Conservation (phyloP, 1,140 invertebrate species). For the Dinoponera quadriceps region DNA sequence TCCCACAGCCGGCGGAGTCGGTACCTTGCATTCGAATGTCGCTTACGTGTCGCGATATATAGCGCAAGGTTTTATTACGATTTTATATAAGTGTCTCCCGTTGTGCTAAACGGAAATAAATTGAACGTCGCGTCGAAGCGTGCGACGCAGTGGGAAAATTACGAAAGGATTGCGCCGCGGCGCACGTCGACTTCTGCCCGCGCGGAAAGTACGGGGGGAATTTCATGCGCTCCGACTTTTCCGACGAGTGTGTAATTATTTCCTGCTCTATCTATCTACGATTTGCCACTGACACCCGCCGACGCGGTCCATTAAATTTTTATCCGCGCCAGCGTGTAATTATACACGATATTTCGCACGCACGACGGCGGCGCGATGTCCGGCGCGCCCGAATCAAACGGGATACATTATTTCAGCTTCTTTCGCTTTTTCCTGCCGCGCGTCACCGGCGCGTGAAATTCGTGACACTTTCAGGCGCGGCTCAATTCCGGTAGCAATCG, state of each 20-base stretch:
- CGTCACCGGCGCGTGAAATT: too few relatives aligned
- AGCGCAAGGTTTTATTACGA: background rate
- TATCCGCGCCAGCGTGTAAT: conserved; percentile 10
- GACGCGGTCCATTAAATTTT: conserved; percentile 3
- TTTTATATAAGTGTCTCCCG: background rate
- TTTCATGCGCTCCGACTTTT: background rate
- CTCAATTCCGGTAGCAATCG: too few relatives aligned
- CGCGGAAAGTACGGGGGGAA: background rate
- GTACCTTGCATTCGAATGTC: background rate
- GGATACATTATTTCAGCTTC: too few relatives aligned
- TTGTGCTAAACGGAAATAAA: background rate
- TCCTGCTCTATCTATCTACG: background rate
- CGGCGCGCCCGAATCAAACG: too few relatives aligned
- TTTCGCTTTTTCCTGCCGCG: too few relatives aligned
- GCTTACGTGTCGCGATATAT: background rate
- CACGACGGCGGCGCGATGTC: background rate
- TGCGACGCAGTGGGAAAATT: background rate
- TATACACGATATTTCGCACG: background rate
- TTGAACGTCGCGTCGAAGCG: background rate
- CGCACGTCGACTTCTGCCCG: background rate
- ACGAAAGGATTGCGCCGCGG: background rate
- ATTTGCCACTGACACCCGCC: background rate
- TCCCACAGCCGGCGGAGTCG: background rate
- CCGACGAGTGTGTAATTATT: conserved; percentile 14
- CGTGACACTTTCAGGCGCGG: too few relatives aligned